A percentile compares a stretch with the other conserved stretches of the same genome.
phyloP scores from a whole-genome alignment of 2,888 invertebrate species.

The Salticus scenicus region DNA sequence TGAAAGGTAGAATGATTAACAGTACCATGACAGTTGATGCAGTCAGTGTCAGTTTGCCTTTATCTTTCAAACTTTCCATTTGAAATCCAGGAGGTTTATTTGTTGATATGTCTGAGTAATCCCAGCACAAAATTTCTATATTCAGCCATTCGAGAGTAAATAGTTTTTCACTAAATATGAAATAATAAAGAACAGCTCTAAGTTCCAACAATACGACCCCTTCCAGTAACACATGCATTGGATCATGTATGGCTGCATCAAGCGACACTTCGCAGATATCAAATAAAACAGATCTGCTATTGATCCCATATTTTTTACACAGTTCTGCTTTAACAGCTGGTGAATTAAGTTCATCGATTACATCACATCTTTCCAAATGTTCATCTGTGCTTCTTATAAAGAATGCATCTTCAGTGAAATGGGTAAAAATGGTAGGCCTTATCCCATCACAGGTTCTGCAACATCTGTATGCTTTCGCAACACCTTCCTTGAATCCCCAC shows the following conservation, averaged over 20 bases:
- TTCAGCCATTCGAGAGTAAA: constrained; percentile 23
- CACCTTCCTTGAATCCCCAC: constrained; percentile 35
- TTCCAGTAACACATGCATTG: constrained; percentile 27
- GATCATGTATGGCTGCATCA: background rate
- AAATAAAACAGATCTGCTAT: constrained; percentile 1
- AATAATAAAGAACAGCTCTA: constrained; percentile 15
- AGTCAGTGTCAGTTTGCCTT: background rate
- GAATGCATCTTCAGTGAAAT: constrained; percentile 14
- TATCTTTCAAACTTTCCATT: background rate
- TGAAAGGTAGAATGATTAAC: constrained; percentile 12
- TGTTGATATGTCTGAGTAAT: background rate
- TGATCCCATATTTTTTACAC: constrained; percentile 21
- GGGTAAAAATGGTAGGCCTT: constrained; percentile 11
- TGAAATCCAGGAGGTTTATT: constrained; percentile 24
- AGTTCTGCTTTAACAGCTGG: background rate
- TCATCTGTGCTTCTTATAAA: background rate
- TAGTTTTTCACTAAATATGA: constrained; percentile 5
- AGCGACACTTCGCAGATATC: background rate
- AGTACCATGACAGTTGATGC: background rate
- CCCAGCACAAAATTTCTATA: background rate
- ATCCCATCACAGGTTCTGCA: constrained; percentile 28
- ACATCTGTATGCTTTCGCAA: constrained; percentile 16
- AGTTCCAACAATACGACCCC: constrained; percentile 22
- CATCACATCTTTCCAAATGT: constrained; percentile 5
- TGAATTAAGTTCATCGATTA: background rate